phyloP scores from a whole-genome alignment of 1,140 invertebrate genomes.

The Drosophila eugracilis region DNA sequence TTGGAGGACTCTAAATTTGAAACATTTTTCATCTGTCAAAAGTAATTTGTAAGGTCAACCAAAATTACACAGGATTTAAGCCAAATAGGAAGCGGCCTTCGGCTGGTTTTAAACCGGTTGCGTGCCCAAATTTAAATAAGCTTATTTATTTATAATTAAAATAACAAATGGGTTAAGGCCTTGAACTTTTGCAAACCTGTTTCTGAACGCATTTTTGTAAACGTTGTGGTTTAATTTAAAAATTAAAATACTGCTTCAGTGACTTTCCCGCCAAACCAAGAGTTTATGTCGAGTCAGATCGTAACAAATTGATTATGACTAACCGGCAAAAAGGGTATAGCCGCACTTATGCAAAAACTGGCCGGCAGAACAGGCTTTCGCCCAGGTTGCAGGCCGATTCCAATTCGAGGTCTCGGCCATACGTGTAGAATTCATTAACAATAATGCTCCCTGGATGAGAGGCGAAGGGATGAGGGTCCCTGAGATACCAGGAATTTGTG shows the following conservation, averaged over 20 bases:
- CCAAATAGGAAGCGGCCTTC: conserved; percentile 24
- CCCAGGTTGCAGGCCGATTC: conserved; percentile 16
- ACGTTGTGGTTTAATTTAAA: background rate
- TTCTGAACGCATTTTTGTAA: conserved; percentile 7
- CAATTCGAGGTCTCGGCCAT: conserved; percentile 13
- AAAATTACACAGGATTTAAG: conserved; percentile 5
- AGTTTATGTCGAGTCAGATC: conserved; percentile 1
- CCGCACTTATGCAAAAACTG: conserved; percentile 67
- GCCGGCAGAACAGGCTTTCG: conserved; percentile 58
- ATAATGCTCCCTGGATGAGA: too few species aligned
- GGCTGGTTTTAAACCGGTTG: conserved; percentile 14
- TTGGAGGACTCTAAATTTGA: background rate
- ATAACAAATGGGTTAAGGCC: conserved; percentile 27
- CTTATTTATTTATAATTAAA: conserved; percentile 27
- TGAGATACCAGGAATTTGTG: conserved; percentile 67
- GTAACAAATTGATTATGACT: conserved; percentile 34
- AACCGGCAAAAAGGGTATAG: conserved; percentile 21
- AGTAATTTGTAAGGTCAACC: background rate
- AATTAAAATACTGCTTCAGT: background rate
- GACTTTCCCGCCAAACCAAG: conserved; percentile 2
- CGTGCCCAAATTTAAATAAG: conserved; percentile 9
- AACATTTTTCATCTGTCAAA: background rate
- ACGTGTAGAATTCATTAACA: conserved; percentile 80
- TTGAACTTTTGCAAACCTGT: conserved; percentile 26
- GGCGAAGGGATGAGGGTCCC: conserved; percentile 24